Base-by-base conservation (phyloP, 1,140 invertebrate species). In the Adoxophyes honmai region DNA sequence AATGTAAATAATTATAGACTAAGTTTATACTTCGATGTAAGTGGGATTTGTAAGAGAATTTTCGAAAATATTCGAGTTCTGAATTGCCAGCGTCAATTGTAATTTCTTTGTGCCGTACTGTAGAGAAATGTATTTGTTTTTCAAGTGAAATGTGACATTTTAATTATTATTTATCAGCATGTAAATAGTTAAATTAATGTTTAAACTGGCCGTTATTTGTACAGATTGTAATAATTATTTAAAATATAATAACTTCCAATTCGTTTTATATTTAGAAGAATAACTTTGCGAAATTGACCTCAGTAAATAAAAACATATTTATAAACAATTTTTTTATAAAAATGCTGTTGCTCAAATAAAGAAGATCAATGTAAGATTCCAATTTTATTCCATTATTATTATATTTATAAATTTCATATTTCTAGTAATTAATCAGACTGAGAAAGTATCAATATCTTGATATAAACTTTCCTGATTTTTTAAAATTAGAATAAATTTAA, bases 1-100 rank as follows among this genome's bases (percentile, higher is more conserved):
- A 81, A 57, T 81, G 78, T 78, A 81, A 70, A 81, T 78, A 80
- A 36, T 62, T 51, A 62, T 66, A 33, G 51, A 34, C 52, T 66
- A 69, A 64, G 42, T 62, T 57, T 71, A 68, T 36, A 63, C 6
- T 48, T 48, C 13, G 10, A 18, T 16, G 16, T 11, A 33, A 48
- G 5, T 48, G n/a, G 42, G 18, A 48, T 48, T 16, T 4, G 13
- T 39, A 16, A 18, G 4, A 16, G 15, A 44, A 21, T 15, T n/a
- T 18, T 21, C 8, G 18, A 44, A 10, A 4, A 21, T 18, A 6
- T 15, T 42, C 16, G 14, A 18, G 4, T 1, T 42, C 16, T 14
- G 6, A 15, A 8, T 16, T 42, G 4, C 6, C 16, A 6, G 15
- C 10, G 34, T 42, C 38, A 15, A 42, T 44, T 21, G 42, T 48